Percentiles rank a stretch among this genome's conserved stretches.
Conservation (phyloP, 2,888 invertebrate species). For the Apamea crenata region DNA sequence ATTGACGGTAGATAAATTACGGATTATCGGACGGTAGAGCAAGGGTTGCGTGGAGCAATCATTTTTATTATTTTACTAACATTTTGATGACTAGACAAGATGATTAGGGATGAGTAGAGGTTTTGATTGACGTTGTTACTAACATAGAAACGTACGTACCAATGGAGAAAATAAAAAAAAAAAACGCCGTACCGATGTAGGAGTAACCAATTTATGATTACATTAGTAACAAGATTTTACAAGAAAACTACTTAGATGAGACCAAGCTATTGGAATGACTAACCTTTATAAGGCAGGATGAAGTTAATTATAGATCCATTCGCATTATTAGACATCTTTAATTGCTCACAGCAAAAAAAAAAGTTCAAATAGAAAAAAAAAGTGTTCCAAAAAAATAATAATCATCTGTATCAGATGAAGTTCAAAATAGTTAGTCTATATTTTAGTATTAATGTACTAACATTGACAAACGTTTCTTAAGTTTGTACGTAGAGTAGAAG, state of each 20-base stretch:
- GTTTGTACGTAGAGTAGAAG: conserved; percentile 84
- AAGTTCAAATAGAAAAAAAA: conserved; percentile 82
- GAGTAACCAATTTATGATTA: conserved; percentile 59
- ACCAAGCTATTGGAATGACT: conserved; percentile 54
- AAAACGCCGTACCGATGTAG: conserved; percentile 52
- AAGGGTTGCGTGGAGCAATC: conserved; percentile 76
- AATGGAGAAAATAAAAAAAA: conserved; percentile 59
- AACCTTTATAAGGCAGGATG: conserved; percentile 52
- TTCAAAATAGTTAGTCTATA: conserved; percentile 84
- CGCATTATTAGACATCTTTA: conserved; percentile 69
- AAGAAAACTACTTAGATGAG: conserved; percentile 47
- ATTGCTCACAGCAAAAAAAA: conserved; percentile 82
- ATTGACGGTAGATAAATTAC: conserved; percentile 54
- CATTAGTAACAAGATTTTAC: conserved; percentile 54
- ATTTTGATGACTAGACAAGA: conserved; percentile 66
- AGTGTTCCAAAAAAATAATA: conserved; percentile 80
- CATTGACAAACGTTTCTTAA: conserved; percentile 81
- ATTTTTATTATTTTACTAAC: conserved; percentile 75
- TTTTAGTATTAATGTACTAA: conserved; percentile 85
- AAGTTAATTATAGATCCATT: conserved; percentile 62
- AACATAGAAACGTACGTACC: conserved; percentile 68
- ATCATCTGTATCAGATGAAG: conserved; percentile 90
- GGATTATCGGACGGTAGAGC: conserved; percentile 56
- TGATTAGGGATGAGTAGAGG: conserved; percentile 52
- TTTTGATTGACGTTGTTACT: conserved; percentile 74